Base-by-base conservation (phyloP, 2,113 vertebrate genomes). In the Ia io region DNA sequence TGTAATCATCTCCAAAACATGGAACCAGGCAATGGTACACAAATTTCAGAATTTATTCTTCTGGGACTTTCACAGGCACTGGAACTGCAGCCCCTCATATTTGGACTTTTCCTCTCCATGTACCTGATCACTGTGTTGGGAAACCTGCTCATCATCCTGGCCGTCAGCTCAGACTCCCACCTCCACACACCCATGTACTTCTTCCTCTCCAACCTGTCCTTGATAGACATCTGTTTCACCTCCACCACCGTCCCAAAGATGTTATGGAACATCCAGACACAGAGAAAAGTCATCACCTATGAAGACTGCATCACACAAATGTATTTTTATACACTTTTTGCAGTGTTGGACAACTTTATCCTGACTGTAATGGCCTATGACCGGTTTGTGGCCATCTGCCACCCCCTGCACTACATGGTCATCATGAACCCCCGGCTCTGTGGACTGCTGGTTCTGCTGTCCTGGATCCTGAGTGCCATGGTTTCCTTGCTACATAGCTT, bases 401-500 rank as follows among this genome's bases (percentile, higher is more conserved):
- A 87, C 4, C 44, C 47, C 1, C 3, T 86, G 12, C 69, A 17
- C 28, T 87, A 87, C 18, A n/a, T 6, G 5, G 84, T 44, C 25
- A 70, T 82, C 47, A 80, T 80, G 76, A 80, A 79, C 47, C 22
- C 88, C 20, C 17, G 5, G 20, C 28, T 23, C 12, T 32, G 59
- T 83, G 37, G 23, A 11, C 44, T 37, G 22, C 65, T 85, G 65
- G 65, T 85, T n/a, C n/a, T 86, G 16, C 0, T 42, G 47, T 71
- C 35, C 49, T 86, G 67, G 67, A 71, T 53, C 22, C 30, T 88
- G 12, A 94, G 94, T 13, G 65, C 63, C 14, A 18, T 97, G 18
- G 78, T 96, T 71, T 76, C 91, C 22, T 49, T 93, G 42, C 2
- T 90, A 28, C 90, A 97, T 37, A 96, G 51, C 28, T 79, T 79